Evolutionary conservation across 2,888 invertebrate genomes (phyloP).

Genomic region (Griposia aprilina): DNA sequence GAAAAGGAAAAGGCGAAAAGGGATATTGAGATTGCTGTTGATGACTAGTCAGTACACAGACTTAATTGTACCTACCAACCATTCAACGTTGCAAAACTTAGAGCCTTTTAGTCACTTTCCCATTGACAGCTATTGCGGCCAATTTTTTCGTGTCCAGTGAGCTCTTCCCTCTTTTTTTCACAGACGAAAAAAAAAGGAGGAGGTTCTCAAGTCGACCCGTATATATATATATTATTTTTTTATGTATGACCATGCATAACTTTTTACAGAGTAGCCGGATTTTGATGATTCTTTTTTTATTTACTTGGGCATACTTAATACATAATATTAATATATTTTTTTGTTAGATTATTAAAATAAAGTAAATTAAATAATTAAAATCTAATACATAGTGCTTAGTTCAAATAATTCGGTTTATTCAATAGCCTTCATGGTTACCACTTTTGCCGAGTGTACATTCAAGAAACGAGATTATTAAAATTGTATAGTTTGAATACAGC

Average conservation of each 20-base stretch:
- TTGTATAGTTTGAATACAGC: conserved; percentile 28
- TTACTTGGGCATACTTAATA: too few species aligned
- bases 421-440: neutral
- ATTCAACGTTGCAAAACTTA: neutral
- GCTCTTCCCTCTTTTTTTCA: too few species aligned
- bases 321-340: too few species aligned
- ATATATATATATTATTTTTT: too few species aligned
- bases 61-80: neutral
- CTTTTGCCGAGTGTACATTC: conserved; percentile 9
- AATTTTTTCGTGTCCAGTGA: too few species aligned
- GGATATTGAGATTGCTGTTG: too few species aligned
- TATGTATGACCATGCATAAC: too few species aligned
- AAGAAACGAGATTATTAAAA: conserved; percentile 29
- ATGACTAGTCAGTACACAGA: neutral
- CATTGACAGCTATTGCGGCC: neutral
- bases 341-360: too few species aligned
- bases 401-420: neutral
- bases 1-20: neutral
- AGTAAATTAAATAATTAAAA: neutral
- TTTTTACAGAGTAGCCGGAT: too few species aligned
- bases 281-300: too few species aligned
- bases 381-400: neutral
- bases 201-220: too few species aligned
- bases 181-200: too few species aligned
- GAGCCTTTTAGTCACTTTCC: neutral